Evolutionary conservation across 2,888 invertebrate genomes (phyloP), one percentile per base, ranked within the genome.

Genomic region (Diaperis boleti): DNA sequence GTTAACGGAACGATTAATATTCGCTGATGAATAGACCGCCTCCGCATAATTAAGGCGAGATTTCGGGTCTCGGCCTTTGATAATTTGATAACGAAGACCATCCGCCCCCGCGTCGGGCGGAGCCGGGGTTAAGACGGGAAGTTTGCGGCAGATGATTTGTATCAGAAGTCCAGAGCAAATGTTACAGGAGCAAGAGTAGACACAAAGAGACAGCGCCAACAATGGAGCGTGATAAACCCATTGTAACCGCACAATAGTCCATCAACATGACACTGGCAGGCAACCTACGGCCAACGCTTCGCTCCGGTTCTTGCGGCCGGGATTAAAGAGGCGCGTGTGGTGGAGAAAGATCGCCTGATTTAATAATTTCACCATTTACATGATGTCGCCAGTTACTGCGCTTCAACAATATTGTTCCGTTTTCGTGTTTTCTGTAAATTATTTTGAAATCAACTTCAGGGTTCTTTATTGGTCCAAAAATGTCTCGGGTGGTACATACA

Each of bases 231-330:
- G 80, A 80, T 80, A 79, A 80, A 77, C 76, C 77, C 74, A 79
- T 80, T 80, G 79, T 80, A 72, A 73, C 72, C 73, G 69, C 73
- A 80, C 79, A 80, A 80, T 80, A 77, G 78, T 78, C 79, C 76
- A 80, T 79, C 80, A 80, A 75, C 77, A 75, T 77, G 76, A 78
- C 78, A 77, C 75, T 74, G 72, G 67, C 77, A 76, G 76, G 66
- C 71, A 68, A 73, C 72, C 67, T 59, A 66, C 63, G 54, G 59
- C 52, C 52, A 14, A 26, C 52, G 33, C 14, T 33, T 52, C 17
- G 39, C 52, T 39, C 39, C 41, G 33, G 33, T 59, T 59, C 47
- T 56, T 56, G 49, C 17, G n/a, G 17, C 45, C 20, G 13, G 45
- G 20, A 52, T 61, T 52, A 55, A 61, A 59, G 59, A 47, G 39